A percentile compares a stretch with the other conserved stretches of the same genome.
Evolutionary conservation across 2,797 vertebrate genomes (phyloP).

Genomic region (Anomalospiza imberbis): DNA sequence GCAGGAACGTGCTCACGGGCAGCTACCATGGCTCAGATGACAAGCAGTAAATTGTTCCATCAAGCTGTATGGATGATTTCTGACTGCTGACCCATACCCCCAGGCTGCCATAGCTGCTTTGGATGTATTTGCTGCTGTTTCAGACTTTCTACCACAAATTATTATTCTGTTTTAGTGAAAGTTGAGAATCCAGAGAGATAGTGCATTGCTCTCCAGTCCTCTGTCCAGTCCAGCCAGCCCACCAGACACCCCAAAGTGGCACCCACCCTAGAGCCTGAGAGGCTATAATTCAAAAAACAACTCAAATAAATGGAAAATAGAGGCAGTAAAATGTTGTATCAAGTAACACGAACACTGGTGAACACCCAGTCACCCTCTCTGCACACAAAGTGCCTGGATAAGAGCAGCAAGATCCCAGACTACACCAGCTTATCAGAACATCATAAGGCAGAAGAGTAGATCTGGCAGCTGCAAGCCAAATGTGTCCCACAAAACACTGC

Average conservation of each 20-base stretch:
- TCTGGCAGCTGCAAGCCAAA: constrained; percentile 50
- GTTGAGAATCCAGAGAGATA: neutral
- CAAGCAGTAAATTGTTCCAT: neutral
- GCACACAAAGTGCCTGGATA: neutral
- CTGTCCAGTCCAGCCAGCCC: neutral
- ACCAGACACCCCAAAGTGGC: neutral
- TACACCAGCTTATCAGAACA: constrained; percentile 2
- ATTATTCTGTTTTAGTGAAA: neutral
- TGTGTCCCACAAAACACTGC: constrained; percentile 14
- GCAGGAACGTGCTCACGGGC: neutral
- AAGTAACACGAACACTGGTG: neutral
- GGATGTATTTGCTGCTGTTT: neutral
- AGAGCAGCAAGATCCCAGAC: neutral
- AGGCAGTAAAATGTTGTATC: constrained; percentile 5
- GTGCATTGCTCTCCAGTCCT: neutral
- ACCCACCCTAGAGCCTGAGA: neutral
- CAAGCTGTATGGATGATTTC: neutral
- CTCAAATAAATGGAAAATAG: neutral
- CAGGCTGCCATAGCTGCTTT: neutral
- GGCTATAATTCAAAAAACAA: neutral
- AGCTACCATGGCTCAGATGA: neutral
- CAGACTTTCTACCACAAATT: neutral
- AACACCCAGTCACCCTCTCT: neutral
- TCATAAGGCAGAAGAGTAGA: constrained; percentile 35
- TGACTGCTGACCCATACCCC: constrained; percentile 33